Evolutionary conservation across 2,888 invertebrate genomes (phyloP), one percentile per base, ranked within the genome.

Genomic region (Panorpa germanica): DNA sequence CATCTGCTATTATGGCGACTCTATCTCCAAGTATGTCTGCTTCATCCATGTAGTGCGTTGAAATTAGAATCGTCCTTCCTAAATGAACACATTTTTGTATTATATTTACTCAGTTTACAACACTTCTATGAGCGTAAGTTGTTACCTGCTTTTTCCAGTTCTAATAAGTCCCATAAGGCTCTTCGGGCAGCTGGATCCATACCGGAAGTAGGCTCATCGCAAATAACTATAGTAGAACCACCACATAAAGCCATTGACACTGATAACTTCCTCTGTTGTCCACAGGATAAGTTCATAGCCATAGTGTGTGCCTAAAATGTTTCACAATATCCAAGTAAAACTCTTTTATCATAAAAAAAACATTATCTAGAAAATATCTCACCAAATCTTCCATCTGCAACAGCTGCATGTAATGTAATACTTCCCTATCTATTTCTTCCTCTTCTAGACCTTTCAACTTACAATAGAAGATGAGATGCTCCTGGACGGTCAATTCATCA

Each of bases 1-100:
- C 86, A 26, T 69, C 68, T 3, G 81, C 70, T 78, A 88, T 80
- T 34, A 88, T 85, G 6, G 82, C 85, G 39, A 86, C 81, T 23
- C 83, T 62, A 52, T 86, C 86, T 1, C 85, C 86, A 3, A 86
- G 59, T 24, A 78, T 60, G 50, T 88, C 86, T 2, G 86, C 86
- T 53, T 88, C 86, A 44, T 86, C 86, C 85, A 86, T 86, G 47
- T 81, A 83, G 50, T 86, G 81, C 0, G 82, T 82, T 1, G 83
- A 78, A 35, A 88, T 54, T 25, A 88, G 61, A 45, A 88, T 65
- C 0, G 83, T 77, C 6, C 83, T 64, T 15, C 72, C 77, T 55
- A 37, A 5, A 39, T 30, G 24, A n/a, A n/a, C n/a, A n/a, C n/a
- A n/a, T n/a, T n/a, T n/a, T n/a, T n/a, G n/a, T n/a, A n/a, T n/a